Conservation (phyloP, 2,888 invertebrate genomes). For the Drosophila nr. perissopoda region DNA sequence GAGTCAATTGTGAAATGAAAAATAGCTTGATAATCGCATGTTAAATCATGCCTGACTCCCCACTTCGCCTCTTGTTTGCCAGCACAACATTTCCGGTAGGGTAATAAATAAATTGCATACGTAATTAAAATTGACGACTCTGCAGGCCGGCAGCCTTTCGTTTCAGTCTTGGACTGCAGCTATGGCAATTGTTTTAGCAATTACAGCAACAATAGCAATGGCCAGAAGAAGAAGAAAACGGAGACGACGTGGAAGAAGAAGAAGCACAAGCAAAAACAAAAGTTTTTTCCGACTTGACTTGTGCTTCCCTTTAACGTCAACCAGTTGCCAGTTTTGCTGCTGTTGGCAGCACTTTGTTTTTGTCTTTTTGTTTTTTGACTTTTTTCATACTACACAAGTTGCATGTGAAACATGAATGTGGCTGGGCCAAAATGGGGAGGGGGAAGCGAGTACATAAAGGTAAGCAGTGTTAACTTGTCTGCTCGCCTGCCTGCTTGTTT, state of each 20-base stretch:
- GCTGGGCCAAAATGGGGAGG: conserved; percentile 16
- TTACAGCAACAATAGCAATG: conserved; percentile 60
- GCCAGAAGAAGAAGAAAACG: conserved; percentile 1
- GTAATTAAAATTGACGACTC: conserved; percentile 81
- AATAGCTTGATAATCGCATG: conserved; percentile 76
- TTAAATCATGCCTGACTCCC: conserved; percentile 51
- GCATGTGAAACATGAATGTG: conserved; percentile 72
- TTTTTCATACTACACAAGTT: conserved; percentile 46
- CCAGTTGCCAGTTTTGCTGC: conserved; percentile 62
- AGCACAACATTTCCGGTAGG: conserved; percentile 79
- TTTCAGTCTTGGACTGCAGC: conserved; percentile 16
- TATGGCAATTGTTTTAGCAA: conserved; percentile 64
- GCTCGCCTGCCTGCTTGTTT: conserved; percentile 52
- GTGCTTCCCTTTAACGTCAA: conserved; percentile 79
- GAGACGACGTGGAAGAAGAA: background rate
- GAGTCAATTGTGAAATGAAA: conserved; percentile 75
- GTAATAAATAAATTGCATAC: conserved; percentile 81
- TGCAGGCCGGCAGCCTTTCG: conserved; percentile 50
- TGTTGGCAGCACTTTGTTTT: conserved; percentile 50
- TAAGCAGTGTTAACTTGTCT: conserved; percentile 59
- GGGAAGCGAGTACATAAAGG: conserved; percentile 16
- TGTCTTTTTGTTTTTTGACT: conserved; percentile 7
- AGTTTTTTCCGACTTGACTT: conserved; percentile 76
- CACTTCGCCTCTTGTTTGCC: conserved; percentile 15
- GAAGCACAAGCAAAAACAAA: conserved; percentile 45